Evolutionary conservation across 2,113 vertebrate genomes (phyloP).

Genomic region (Emberiza fucata): DNA sequence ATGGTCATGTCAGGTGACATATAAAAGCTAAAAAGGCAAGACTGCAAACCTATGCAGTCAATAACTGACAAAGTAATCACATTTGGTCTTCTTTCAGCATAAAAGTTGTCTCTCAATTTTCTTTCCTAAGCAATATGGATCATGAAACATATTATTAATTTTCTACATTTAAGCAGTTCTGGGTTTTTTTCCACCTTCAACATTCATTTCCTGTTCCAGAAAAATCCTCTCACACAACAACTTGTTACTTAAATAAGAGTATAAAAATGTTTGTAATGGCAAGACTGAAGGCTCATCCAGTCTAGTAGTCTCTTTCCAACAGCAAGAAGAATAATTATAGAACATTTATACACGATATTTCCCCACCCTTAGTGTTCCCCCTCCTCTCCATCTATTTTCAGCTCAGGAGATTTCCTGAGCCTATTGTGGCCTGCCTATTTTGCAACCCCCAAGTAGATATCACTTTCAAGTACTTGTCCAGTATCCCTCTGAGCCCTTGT

Average conservation of each 20-base stretch:
- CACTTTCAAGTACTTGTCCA: constrained; percentile 31
- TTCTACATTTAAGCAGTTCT: not conserved
- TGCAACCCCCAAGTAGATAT: not conserved
- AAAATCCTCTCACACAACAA: not conserved
- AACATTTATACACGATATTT: not conserved
- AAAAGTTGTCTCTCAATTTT: not conserved
- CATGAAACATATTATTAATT: not conserved
- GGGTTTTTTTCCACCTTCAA: constrained; percentile 5
- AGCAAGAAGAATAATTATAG: constrained; percentile 17
- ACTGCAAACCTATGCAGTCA: not conserved
- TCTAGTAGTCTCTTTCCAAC: not conserved
- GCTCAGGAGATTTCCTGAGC: constrained; percentile 23
- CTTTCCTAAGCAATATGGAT: not conserved
- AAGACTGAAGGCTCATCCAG: not conserved
- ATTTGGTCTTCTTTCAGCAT: not conserved
- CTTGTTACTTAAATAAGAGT: not conserved
- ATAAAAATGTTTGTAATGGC: not conserved
- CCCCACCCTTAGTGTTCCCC: not conserved
- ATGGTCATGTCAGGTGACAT: not conserved
- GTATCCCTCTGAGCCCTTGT: not conserved
- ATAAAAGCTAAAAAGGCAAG: not conserved
- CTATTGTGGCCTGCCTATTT: not conserved
- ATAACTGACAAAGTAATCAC: not conserved
- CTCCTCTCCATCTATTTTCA: constrained; percentile 22
- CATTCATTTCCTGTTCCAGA: not conserved